Evolutionary conservation across 2,113 vertebrate genomes (phyloP).

Genomic region (Bos indicus): DNA sequence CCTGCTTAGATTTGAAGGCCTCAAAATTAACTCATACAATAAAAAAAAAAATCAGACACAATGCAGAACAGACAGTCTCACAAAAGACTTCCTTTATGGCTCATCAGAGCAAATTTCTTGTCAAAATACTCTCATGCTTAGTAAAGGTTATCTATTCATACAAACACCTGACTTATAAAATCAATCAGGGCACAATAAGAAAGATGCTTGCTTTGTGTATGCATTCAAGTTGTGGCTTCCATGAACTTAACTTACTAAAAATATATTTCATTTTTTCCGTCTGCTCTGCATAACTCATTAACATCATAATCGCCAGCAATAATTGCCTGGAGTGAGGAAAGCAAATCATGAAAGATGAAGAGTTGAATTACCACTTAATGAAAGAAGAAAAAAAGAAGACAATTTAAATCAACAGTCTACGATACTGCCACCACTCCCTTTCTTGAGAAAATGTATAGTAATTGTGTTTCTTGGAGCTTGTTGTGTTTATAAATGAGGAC

Average conservation of each 20-base stretch:
- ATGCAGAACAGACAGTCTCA: conserved; percentile 40
- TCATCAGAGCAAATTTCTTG: conserved; percentile 79
- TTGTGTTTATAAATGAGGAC: conserved; percentile 67
- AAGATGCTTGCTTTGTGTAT: conserved; percentile 77
- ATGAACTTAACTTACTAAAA: conserved; percentile 81
- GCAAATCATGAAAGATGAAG: conserved; percentile 80
- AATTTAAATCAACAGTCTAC: conserved; percentile 78
- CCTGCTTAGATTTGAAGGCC: conserved; percentile 55
- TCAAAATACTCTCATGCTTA: conserved; percentile 76
- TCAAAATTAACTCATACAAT: conserved; percentile 63
- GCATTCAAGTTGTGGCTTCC: conserved; percentile 79
- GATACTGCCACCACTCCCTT: conserved; percentile 47
- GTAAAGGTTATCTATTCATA: conserved; percentile 82
- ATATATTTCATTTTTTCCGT: conserved; percentile 75
- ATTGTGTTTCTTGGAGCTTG: conserved; percentile 61
- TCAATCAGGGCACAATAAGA: conserved; percentile 79
- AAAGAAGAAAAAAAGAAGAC: conserved; percentile 74
- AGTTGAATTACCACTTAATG: conserved; percentile 85
- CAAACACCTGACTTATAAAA: conserved; percentile 82
- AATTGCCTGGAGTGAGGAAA: conserved; percentile 84
- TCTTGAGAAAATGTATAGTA: conserved; percentile 69
- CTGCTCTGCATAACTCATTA: conserved; percentile 83
- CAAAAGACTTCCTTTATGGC: conserved; percentile 72
- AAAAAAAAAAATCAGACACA: conserved; percentile 71
- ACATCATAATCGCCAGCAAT: conserved; percentile 82